A percentile compares a stretch with the other conserved stretches of the same genome.
Conservation (phyloP, 2,113 vertebrate species). For the Mugil cephalus region DNA sequence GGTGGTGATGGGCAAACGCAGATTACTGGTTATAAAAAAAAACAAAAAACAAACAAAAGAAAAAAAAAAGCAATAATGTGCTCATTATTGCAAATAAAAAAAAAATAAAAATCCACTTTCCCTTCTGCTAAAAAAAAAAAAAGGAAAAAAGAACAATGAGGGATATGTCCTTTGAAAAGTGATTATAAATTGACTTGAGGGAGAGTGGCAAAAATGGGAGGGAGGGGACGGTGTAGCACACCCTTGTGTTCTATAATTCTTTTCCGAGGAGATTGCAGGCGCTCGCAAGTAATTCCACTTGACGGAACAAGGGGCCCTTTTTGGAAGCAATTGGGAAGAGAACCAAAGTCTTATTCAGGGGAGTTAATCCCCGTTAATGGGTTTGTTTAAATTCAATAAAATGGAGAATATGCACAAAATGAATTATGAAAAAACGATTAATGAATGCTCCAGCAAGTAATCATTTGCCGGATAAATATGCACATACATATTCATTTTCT, state of each 20-base stretch:
- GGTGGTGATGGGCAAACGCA: conserved; percentile 65
- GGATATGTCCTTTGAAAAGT: conserved; percentile 69
- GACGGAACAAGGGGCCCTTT: conserved; percentile 76
- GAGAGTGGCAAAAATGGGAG: conserved; percentile 51
- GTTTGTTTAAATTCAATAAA: conserved; percentile 85
- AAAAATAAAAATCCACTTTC: conserved; percentile 17
- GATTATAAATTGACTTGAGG: conserved; percentile 73
- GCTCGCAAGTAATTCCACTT: conserved; percentile 76
- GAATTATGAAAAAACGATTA: conserved; percentile 81
- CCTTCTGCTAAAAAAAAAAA: background rate
- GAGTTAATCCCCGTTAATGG: conserved; percentile 84
- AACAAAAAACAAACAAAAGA: conserved; percentile 67
- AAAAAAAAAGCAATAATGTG: conserved; percentile 56
- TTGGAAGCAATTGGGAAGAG: conserved; percentile 77
- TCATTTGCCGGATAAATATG: conserved; percentile 80
- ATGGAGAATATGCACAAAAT: conserved; percentile 76
- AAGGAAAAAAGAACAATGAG: conserved; percentile 40
- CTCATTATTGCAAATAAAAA: conserved; percentile 57
- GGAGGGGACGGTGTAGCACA: conserved; percentile 58
- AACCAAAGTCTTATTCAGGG: conserved; percentile 82
- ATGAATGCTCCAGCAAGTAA: conserved; percentile 79
- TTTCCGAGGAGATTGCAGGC: conserved; percentile 75
- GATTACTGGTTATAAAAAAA: conserved; percentile 72
- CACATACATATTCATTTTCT: conserved; percentile 76
- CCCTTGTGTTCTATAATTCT: conserved; percentile 77